A percentile compares a stretch with the other conserved stretches of the same genome.
Conservation (phyloP, 2,797 vertebrate genomes). For the Neosalanx taihuensis region DNA sequence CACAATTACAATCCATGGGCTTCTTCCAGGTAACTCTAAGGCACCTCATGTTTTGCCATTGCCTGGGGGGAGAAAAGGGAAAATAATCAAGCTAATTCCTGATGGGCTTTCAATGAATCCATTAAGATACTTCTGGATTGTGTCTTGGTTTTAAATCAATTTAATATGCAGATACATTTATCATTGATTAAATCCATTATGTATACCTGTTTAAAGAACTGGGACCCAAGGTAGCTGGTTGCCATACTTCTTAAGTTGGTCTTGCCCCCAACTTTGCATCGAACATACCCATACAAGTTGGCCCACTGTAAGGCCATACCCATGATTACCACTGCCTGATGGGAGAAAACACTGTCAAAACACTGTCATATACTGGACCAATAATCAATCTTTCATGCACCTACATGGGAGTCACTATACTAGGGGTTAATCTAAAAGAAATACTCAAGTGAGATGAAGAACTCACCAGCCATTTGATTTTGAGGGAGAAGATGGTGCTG, state of each 20-base stretch:
- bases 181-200: slow-evolving; percentile 1
- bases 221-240: slow-evolving; percentile 79
- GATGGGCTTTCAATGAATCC: not conserved
- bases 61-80: slow-evolving; percentile 42
- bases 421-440: not conserved
- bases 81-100: not conserved
- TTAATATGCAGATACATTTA: not conserved
- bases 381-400: not conserved
- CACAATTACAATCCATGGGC: not conserved
- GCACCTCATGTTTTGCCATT: slow-evolving; percentile 47
- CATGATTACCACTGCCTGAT: slow-evolving; percentile 87
- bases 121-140: not conserved
- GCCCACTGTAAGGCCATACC: slow-evolving; percentile 88
- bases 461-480: slow-evolving; percentile 95
- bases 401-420: not conserved
- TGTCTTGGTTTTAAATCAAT: too few relatives aligned
- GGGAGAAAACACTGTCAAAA: not conserved
- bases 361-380: not conserved
- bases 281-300: slow-evolving; percentile 88
- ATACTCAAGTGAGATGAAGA: not conserved
- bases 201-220: slow-evolving; percentile 85
- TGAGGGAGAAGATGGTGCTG: slow-evolving; percentile 85
- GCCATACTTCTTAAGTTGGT: slow-evolving; percentile 84
- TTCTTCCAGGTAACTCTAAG: slow-evolving; percentile 30
- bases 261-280: slow-evolving; percentile 85